Percentiles rank a stretch among this genome's conserved stretches.
Conservation (phyloP, 2,797 vertebrate species). For the Sylvilagus floridanus region DNA sequence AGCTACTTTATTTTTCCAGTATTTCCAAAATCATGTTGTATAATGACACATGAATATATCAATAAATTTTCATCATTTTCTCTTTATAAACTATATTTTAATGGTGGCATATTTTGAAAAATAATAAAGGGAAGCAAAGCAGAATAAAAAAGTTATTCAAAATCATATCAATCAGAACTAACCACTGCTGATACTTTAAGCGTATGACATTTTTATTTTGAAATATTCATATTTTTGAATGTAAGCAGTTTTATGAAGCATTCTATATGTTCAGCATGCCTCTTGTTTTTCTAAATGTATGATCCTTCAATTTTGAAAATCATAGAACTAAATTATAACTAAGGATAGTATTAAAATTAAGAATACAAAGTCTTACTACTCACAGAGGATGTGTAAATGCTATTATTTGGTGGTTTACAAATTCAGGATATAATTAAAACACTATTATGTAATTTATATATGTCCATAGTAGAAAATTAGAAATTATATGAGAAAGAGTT, state of each 20-base stretch:
- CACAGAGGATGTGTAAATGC: not conserved
- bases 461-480: not conserved
- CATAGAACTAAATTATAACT: not conserved
- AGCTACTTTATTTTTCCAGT: not conserved
- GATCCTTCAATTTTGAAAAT: not conserved
- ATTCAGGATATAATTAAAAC: conserved; percentile 10
- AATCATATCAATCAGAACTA: not conserved
- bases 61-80: not conserved
- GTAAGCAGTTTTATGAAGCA: not conserved
- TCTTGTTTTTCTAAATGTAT: not conserved
- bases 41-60: not conserved
- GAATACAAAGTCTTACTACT: not conserved
- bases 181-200: not conserved
- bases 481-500: not conserved
- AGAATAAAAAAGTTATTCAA: not conserved
- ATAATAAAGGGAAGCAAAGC: not conserved
- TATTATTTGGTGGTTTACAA: not conserved
- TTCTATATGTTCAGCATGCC: not conserved
- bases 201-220: not conserved
- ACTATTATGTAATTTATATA: not conserved
- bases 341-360: not conserved
- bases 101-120: not conserved
- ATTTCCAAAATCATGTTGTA: not conserved
- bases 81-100: not conserved
- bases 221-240: not conserved